phyloP scores from a whole-genome alignment of 2,797 vertebrate species.

The Manis javanica region DNA sequence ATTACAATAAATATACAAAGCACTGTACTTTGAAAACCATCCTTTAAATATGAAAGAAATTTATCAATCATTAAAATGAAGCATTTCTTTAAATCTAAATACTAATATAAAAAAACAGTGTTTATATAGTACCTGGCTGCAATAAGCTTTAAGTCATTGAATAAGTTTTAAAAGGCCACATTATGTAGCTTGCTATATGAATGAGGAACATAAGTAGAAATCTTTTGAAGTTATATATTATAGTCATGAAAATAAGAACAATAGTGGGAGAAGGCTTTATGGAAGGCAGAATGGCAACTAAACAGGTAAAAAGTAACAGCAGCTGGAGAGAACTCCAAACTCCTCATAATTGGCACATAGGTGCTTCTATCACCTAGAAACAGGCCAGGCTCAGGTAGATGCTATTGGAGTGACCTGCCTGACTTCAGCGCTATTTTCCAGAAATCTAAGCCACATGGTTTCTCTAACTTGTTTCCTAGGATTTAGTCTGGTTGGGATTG shows the following conservation, averaged over 20 bases:
- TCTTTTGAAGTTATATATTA: constrained; percentile 34
- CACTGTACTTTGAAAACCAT: constrained; percentile 8
- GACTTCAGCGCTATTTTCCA: background rate
- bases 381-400: background rate
- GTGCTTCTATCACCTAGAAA: background rate
- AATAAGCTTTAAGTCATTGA: constrained; percentile 41
- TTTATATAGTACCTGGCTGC: background rate
- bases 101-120: background rate
- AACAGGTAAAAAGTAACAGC: background rate
- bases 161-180: background rate
- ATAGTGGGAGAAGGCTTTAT: background rate
- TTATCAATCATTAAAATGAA: constrained; percentile 38
- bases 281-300: background rate
- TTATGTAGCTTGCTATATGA: background rate
- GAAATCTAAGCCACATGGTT: background rate
- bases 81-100: background rate
- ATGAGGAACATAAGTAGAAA: constrained; percentile 30
- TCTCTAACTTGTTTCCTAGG: background rate
- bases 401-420: background rate
- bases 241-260: constrained; percentile 15
- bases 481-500: constrained; percentile 35
- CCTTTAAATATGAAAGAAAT: background rate
- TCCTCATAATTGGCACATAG: background rate
- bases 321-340: background rate
- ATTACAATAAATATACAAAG: background rate